phyloP scores from a whole-genome alignment of 2,797 vertebrate genomes.

The Anguilla anguilla region DNA sequence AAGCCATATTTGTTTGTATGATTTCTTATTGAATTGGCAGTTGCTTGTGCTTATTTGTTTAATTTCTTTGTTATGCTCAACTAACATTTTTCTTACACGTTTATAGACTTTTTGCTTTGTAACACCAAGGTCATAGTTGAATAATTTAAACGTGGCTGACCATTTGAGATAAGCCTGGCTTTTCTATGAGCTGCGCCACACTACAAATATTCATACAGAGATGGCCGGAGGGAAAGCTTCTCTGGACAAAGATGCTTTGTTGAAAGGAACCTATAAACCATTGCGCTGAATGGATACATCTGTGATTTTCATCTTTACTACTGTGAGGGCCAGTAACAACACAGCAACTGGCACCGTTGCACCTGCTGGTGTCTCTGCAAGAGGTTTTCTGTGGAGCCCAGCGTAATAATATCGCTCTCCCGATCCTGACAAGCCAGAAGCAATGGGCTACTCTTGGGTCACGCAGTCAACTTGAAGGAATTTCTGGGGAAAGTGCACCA shows the following conservation, averaged over 20 bases:
- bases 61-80: conserved; percentile 50
- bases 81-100: conserved; percentile 21
- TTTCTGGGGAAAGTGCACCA: conserved; percentile 83
- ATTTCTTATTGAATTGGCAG: conserved; percentile 49
- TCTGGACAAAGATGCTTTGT: conserved; percentile 76
- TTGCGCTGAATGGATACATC: conserved; percentile 73
- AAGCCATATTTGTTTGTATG: conserved; percentile 16
- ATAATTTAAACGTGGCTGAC: conserved; percentile 43
- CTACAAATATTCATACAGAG: conserved; percentile 53
- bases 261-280: conserved; percentile 70
- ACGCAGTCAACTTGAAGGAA: conserved; percentile 78
- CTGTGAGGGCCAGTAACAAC: conserved; percentile 66
- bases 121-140: conserved; percentile 10
- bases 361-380: conserved; percentile 82
- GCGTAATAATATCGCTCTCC: conserved; percentile 60
- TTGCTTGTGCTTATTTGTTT: conserved; percentile 45
- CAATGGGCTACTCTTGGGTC: conserved; percentile 78
- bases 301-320: conserved; percentile 75
- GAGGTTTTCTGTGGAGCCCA: conserved; percentile 64
- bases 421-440: conserved; percentile 68
- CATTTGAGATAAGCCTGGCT: conserved; percentile 59
- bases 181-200: conserved; percentile 59
- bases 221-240: conserved; percentile 66
- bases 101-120: conserved; percentile 2
- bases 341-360: conserved; percentile 74